Evolutionary conservation across 2,888 invertebrate species (phyloP), one percentile per base, ranked within the genome.

Genomic region (Sericinus montela): DNA sequence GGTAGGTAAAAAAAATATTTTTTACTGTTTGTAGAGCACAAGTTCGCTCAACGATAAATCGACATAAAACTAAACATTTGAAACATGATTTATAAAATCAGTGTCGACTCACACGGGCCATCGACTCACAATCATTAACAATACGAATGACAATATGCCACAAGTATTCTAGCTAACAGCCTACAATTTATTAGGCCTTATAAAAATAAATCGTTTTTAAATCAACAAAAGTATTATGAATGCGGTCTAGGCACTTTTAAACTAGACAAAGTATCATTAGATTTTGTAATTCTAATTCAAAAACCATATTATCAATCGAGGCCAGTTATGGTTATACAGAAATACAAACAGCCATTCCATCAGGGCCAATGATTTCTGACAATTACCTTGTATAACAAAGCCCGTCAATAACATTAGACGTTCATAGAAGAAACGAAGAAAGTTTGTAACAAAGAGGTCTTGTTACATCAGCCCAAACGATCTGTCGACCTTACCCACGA

Each of bases 401-500:
- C 16, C 19, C 29, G 45, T 39, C 39, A 39, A 19, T 19, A 13
- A 44, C 34, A 35, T 39, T 37, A 37, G 23, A 19, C n/a, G 34
- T 36, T 25, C 9, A 5, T 29, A 40, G 23, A 13, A 25, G 36
- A 14, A 28, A 5, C 13, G 9, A 37, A 42, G 38, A 48, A 43
- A 44, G 40, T 36, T 16, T 28, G 8, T 30, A 36, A 49, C 37
- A 36, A 39, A 28, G 34, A 19, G 39, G 30, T 32, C 32, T 5
- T 34, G 34, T 14, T 30, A 13, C 34, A 29, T 16, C 28, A 34
- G 10, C 43, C n/a, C 39, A 41, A 41, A 29, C 29, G 30, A 34
- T 40, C 51, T 51, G 51, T 56, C 60, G 63, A 62, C 54, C 60
- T 53, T 52, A 52, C 41, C 19, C 45, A 25, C 45, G 45, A 43